Evolutionary conservation across 2,888 invertebrate genomes (phyloP).

Genomic region (Ornithoptera alexandrae): DNA sequence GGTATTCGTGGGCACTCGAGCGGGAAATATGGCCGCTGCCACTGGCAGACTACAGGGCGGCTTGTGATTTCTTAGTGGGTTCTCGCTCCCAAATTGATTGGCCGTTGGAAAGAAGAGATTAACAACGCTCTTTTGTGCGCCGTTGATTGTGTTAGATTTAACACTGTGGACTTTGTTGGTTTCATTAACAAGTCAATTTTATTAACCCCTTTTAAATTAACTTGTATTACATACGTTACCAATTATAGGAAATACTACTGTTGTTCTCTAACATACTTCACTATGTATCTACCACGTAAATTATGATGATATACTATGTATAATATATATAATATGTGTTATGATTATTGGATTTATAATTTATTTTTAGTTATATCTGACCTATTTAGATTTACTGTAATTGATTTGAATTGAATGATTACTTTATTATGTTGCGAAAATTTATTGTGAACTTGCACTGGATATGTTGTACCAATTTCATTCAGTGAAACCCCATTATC

Average conservation of each 20-base stretch:
- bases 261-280: too few species aligned
- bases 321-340: too few species aligned
- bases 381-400: too few species aligned
- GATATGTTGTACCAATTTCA: too few species aligned
- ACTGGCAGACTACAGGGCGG: slow-evolving; percentile 65
- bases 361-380: too few species aligned
- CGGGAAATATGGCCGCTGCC: slow-evolving; percentile 74
- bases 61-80: slow-evolving; percentile 42
- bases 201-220: not conserved
- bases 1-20: slow-evolving; percentile 60
- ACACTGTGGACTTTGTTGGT: slow-evolving; percentile 59
- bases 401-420: not conserved
- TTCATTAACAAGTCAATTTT: slow-evolving; percentile 23
- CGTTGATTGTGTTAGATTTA: slow-evolving; percentile 65
- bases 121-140: slow-evolving; percentile 64
- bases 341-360: too few species aligned
- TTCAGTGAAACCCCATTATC: too few species aligned
- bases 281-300: too few species aligned
- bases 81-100: slow-evolving; percentile 43
- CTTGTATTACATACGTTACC: not conserved
- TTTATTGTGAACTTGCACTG: not conserved
- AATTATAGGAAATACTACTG: not conserved
- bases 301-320: too few species aligned
- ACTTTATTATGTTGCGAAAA: not conserved
- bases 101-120: slow-evolving; percentile 70